Evolutionary conservation across 2,888 invertebrate species (phyloP), one percentile per base, ranked within the genome.

Genomic region (Anthrax anthrax): DNA sequence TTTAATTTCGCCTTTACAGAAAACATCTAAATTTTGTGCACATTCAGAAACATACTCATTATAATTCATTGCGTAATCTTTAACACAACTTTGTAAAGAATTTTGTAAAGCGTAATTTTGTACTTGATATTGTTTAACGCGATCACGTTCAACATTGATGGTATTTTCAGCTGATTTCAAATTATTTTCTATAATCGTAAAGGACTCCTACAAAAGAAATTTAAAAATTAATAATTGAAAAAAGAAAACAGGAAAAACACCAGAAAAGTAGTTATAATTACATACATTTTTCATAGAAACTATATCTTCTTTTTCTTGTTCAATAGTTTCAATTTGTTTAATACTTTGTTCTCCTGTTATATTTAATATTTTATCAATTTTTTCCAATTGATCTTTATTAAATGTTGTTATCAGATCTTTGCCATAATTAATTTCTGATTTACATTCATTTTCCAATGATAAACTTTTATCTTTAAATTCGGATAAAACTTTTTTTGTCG

Each of bases 21-120:
- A 74, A 45, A 65, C 60, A 1, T 64, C 61, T 34, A 73, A 62
- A 37, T 70, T 62, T n/a, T 65, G 59, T 9, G 55, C 58, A 52
- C 67, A 72, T 17, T 59, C 58, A 8, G 59, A 58, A 13, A 70
- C 51, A 41, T 64, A 58, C 10, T 57, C 54, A 6, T 56, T 50
- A 43, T 62, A 63, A 16, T 59, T 52, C 0, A 60, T 52, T 0
- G 54, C 55, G 38, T 62, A 67, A 2, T 55, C 60, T 36, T 61
- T 58, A 29, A 59, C 55, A 37, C 64, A 62, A 5, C 58, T 58
- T 12, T 67, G 52, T 5, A 70, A 58, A 4, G 56, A 55, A 1
- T 60, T 62, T 0, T 61, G 64, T 27, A 57, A 56, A 32, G 65
- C 60, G n/a, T 57, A 51, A 14, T 69, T 67, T 14, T 63, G 50